These are phyloP conservation scores for Leptoteleia sp. DNA, from an alignment of 1,140 invertebrate genomes.

Conservation along the genomic window DNA sequence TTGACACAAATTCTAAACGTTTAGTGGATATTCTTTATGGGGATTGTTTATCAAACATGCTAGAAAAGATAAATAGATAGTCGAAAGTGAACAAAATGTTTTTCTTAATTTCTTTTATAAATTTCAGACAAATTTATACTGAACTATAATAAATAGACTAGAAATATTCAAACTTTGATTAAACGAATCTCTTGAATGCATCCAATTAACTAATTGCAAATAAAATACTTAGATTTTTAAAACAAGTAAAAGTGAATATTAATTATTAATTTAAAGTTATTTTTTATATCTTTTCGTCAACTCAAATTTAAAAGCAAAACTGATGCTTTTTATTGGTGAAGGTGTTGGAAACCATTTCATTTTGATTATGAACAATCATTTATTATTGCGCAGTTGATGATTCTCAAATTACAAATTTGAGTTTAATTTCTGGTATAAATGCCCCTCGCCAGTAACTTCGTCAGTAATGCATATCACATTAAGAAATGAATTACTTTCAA, in stretches of 20 bases:
- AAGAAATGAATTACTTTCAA: constrained; percentile 50
- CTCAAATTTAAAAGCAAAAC: neutral
- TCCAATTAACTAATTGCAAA: constrained; percentile 8
- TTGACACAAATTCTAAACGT: constrained; percentile 7
- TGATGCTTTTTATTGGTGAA: neutral
- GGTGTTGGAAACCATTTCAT: constrained; percentile 4
- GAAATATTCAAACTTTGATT: constrained; percentile 14
- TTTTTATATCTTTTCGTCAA: neutral
- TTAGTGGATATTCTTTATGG: too few species aligned
- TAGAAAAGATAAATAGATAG: too few species aligned
- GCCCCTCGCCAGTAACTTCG: constrained; percentile 33
- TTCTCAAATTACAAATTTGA: constrained; percentile 34
- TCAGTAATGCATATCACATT: constrained; percentile 17
- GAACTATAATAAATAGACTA: neutral
- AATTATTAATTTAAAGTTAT: neutral
- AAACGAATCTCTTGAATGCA: constrained; percentile 1
- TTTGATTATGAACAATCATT: constrained; percentile 38
- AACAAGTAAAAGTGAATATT: neutral
- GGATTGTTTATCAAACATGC: too few species aligned
- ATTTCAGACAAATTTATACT: too few species aligned
- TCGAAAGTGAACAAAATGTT: too few species aligned
- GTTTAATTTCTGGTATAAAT: constrained; percentile 37
- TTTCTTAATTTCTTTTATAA: too few species aligned
- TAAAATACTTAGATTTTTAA: constrained; percentile 9
- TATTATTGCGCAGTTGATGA: constrained; percentile 33